These are phyloP conservation scores for Poecilobothrus nobilitatus DNA, from an alignment of 2,888 invertebrate genomes.

Conservation along the genomic window DNA sequence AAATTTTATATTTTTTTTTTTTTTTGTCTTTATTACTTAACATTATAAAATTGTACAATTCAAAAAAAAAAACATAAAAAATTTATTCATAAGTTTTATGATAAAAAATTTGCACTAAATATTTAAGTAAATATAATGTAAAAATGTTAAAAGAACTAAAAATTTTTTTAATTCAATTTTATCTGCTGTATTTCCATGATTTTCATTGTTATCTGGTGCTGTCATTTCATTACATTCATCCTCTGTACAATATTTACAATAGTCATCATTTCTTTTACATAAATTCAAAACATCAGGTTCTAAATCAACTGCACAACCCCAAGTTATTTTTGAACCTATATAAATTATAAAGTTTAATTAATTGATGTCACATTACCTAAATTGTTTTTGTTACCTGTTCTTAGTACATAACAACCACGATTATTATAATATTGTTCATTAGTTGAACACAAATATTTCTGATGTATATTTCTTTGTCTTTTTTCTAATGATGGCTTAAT, in stretches of 20 bases:
- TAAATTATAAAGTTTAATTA: neutral
- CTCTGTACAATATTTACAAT: neutral
- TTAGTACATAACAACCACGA: neutral
- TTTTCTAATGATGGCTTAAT: no score
- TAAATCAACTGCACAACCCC: conserved; percentile 1
- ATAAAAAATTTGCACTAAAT: no score
- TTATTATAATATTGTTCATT: neutral
- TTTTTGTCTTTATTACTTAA: no score
- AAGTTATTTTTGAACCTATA: neutral
- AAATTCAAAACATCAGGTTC: neutral
- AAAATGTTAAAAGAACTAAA: neutral
- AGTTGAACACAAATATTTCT: neutral
- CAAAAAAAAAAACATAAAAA: no score
- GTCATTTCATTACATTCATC: neutral
- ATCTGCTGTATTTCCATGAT: neutral
- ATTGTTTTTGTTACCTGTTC: neutral
- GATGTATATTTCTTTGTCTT: no score
- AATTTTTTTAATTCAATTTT: neutral
- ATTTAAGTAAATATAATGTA: neutral
- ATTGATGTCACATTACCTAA: no score
- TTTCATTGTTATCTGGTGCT: neutral
- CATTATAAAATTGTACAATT: no score
- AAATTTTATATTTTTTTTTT: no score
- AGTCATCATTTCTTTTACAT: neutral
- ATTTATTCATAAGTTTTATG: no score